These are phyloP conservation scores for Agrenia bidenticulata DNA, from an alignment of 2,888 invertebrate species.

Conservation along the genomic window DNA sequence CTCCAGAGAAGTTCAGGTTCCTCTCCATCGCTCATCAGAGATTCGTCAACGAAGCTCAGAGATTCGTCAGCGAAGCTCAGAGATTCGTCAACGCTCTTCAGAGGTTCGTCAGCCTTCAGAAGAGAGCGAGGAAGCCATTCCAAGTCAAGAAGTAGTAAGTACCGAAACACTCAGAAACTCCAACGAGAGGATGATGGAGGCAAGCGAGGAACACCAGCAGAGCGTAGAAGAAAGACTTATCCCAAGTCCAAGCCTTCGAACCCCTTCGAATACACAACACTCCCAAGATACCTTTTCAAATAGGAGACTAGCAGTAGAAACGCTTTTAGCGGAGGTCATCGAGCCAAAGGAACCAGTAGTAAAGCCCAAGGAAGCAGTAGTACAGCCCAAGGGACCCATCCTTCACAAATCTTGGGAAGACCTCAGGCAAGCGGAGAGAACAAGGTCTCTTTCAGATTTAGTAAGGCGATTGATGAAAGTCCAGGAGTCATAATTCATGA, in stretches of 20 bases:
- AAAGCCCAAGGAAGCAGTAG: background rate
- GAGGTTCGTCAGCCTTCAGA: background rate
- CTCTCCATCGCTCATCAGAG: too few species aligned
- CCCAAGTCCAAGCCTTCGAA: slow-evolving; percentile 15
- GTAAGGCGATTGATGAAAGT: slow-evolving; percentile 32
- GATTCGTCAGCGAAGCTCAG: too few species aligned
- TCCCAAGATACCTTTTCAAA: slow-evolving; percentile 41
- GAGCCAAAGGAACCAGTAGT: background rate
- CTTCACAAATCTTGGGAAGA: slow-evolving; percentile 16
- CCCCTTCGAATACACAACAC: slow-evolving; percentile 29
- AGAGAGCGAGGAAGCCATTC: background rate
- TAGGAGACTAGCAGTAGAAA: slow-evolving; percentile 14
- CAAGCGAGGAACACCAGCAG: background rate
- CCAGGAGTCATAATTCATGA: background rate
- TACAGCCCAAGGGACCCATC: background rate
- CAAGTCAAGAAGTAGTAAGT: background rate
- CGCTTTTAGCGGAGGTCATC: background rate
- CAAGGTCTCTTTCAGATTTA: slow-evolving; percentile 29
- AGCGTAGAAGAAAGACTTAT: slow-evolving; percentile 3
- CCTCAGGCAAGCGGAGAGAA: slow-evolving; percentile 28
- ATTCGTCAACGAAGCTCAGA: too few species aligned
- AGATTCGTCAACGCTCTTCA: background rate
- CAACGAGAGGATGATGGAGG: background rate
- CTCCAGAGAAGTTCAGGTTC: background rate
- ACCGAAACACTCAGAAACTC: background rate